A percentile compares a stretch with the other conserved stretches of the same genome.
Evolutionary conservation across 2,888 invertebrate species (phyloP).

Genomic region (Prosopocoilus inquinatus): DNA sequence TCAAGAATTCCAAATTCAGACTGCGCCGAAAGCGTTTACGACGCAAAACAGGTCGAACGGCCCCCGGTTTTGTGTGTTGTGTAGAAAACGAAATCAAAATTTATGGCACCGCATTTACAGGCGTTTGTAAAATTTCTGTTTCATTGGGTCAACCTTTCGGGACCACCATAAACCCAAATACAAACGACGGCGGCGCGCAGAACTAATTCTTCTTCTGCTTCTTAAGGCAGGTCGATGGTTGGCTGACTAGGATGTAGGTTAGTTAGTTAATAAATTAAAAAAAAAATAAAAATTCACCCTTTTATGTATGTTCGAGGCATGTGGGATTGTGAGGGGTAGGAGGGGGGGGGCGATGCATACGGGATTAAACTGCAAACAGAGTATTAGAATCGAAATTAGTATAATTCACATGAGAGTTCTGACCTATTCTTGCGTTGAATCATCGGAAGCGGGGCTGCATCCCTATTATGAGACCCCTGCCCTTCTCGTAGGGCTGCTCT

Average conservation of each 20-base stretch:
- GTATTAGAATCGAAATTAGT: constrained; percentile 12
- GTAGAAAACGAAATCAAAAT: constrained; percentile 35
- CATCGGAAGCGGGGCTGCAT: constrained; percentile 19
- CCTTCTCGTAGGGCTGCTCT: constrained; percentile 26
- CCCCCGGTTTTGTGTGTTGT: constrained; percentile 14
- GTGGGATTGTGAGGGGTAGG: too few species aligned
- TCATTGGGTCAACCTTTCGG: constrained; percentile 26
- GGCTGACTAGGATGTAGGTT: constrained; percentile 14
- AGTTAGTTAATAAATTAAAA: constrained; percentile 11
- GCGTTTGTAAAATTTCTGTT: constrained; percentile 25
- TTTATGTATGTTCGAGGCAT: not conserved
- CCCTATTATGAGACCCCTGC: constrained; percentile 12
- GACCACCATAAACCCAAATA: constrained; percentile 24
- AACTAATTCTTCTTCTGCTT: constrained; percentile 6
- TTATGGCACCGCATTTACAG: constrained; percentile 27
- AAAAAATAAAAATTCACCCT: too few species aligned
- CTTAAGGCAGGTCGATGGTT: not conserved
- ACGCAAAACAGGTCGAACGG: constrained; percentile 25
- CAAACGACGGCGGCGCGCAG: not conserved
- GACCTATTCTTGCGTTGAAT: constrained; percentile 13
- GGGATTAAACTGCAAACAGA: not conserved
- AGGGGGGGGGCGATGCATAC: too few species aligned
- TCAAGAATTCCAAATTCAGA: constrained; percentile 18
- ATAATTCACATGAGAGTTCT: constrained; percentile 14
- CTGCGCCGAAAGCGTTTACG: constrained; percentile 10